phyloP scores from a whole-genome alignment of 2,888 invertebrate species.

The Acrobasis suavella region DNA sequence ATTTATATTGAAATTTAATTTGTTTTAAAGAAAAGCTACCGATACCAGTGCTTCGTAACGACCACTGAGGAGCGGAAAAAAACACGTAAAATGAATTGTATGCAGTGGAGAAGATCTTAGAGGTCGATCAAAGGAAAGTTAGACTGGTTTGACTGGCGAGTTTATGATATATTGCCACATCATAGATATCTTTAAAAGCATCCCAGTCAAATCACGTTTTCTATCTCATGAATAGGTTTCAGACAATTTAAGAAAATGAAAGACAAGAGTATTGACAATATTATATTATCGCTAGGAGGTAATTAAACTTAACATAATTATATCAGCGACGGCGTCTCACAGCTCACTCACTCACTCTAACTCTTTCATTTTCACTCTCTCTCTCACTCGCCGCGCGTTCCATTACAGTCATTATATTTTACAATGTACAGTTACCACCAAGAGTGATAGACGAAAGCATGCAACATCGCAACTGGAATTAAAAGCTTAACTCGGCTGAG shows the following conservation, averaged over 20 bases:
- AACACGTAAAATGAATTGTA: too few relatives aligned
- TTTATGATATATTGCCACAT: too few relatives aligned
- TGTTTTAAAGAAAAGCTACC: too few relatives aligned
- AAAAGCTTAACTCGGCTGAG: neutral
- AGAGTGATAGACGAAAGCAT: conserved; percentile 5
- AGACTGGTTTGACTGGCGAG: too few relatives aligned
- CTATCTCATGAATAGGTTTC: too few relatives aligned
- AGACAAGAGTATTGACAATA: conserved; percentile 25
- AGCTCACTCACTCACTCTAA: conserved; percentile 21
- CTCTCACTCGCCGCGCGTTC: conserved; percentile 21
- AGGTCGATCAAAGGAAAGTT: too few relatives aligned
- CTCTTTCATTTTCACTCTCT: conserved; percentile 21
- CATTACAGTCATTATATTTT: conserved; percentile 1
- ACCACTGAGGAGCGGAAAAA: too few relatives aligned
- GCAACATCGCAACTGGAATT: neutral
- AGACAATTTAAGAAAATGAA: neutral
- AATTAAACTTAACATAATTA: conserved; percentile 40
- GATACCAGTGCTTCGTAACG: too few relatives aligned
- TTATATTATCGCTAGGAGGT: conserved; percentile 40
- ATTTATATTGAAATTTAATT: too few relatives aligned
- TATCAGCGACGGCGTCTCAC: conserved; percentile 21
- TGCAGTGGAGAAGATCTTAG: too few relatives aligned
- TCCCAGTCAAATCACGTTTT: too few relatives aligned
- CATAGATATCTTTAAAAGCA: too few relatives aligned
- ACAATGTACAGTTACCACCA: neutral